Base-by-base conservation (phyloP, 1,140 invertebrate species). In the Nasonia vitripennis region DNA sequence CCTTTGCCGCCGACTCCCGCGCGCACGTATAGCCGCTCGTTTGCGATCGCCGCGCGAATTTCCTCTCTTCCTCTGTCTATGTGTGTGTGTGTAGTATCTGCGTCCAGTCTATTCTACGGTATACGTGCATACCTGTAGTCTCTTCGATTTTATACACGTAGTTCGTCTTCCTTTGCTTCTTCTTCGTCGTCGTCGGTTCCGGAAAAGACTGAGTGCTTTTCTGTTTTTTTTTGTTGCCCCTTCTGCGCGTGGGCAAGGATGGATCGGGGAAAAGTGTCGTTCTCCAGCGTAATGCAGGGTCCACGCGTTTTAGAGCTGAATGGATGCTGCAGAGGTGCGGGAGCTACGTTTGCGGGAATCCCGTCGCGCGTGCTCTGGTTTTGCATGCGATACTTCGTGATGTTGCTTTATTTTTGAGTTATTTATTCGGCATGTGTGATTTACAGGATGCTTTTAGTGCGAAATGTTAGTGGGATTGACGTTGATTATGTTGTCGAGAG, bases 11-110 rank as follows among this genome's bases (percentile, higher is more conserved):
- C 73, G 67, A 73, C 55, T n/a, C 73, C 12, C 68, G 81, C 71
- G 9, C 77, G 68, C 71, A 74, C 70, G 71, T 85, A 45, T 45
- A 74, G 23, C 55, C 81, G 51, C 75, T 87, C 81, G 68, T 68
- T 81, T 37, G 68, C 55, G 85, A 87, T 87, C 86, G 68, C 80
- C 41, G 62, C 78, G 68, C 81, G 83, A 89, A 87, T 87, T 87
- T 80, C 73, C 80, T 75, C 17, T 27, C 23, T 2, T 17, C 70
- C 27, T 2, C 68, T 17, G 23, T n/a, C 0, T 62, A 20, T n/a
- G 20, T 62, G 55, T n/a, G 6, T 62, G 55, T 2, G 55, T 62
- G 6, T 62, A n/a, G 20, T 62, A 62, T 62, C 55, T 62, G 55
- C 55, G 31, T 41, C 14, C 27, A 14, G n/a, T 48, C n/a, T n/a